Evolutionary conservation across 1,140 invertebrate species (phyloP).

Genomic region (Trichonephila inaurata): DNA sequence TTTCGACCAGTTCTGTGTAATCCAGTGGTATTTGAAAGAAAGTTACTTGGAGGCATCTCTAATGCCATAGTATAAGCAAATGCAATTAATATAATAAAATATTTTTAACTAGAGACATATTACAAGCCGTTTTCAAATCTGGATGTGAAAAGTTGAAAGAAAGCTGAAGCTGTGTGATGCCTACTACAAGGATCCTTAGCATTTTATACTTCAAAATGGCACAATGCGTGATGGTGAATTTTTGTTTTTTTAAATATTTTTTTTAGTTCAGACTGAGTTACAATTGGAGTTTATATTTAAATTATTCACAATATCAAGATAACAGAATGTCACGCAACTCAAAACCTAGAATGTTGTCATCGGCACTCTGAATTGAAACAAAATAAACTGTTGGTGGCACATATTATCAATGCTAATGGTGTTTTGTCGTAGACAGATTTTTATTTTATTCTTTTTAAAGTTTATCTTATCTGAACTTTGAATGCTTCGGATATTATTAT

Average conservation of each 20-base stretch:
- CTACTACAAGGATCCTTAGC: neutral
- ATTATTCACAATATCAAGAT: conserved; percentile 25
- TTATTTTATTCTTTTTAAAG: too few relatives aligned
- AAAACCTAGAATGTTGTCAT: neutral
- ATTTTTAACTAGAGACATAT: neutral
- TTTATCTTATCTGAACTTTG: too few relatives aligned
- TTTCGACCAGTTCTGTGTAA: conserved; percentile 28
- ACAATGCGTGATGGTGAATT: neutral
- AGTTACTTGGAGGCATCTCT: neutral
- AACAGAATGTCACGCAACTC: neutral
- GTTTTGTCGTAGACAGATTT: too few relatives aligned
- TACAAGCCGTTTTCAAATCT: neutral
- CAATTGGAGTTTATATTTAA: conserved; percentile 34
- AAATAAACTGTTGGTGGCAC: conserved; percentile 13
- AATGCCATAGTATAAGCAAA: neutral
- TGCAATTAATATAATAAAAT: neutral
- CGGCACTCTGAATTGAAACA: neutral
- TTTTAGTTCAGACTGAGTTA: neutral
- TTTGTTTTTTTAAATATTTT: neutral
- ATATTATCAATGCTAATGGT: neutral
- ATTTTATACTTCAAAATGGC: conserved; percentile 19
- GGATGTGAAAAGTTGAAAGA: too few relatives aligned
- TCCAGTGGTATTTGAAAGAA: neutral
- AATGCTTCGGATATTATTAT: too few relatives aligned
- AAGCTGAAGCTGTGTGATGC: neutral